Evolutionary conservation across 2,113 vertebrate genomes (phyloP).

Genomic region (Terrapene triunguis): DNA sequence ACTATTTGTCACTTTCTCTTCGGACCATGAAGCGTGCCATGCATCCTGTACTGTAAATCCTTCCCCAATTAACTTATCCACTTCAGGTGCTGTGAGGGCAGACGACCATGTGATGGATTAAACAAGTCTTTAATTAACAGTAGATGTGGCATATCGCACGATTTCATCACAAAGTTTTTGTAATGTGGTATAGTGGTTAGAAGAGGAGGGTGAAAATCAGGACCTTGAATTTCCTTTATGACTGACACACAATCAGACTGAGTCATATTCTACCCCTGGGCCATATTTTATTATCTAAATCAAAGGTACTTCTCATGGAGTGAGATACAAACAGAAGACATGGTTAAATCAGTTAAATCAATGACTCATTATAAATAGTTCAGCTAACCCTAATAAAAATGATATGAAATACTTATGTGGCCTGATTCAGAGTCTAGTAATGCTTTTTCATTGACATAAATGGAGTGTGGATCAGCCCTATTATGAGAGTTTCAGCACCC

Average conservation of each 20-base stretch:
- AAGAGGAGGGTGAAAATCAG: not conserved
- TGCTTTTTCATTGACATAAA: not conserved
- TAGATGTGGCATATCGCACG: not conserved
- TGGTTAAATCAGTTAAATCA: not conserved
- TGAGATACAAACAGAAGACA: not conserved
- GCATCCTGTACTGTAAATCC: too few species aligned
- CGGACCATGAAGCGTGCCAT: too few species aligned
- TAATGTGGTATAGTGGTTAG: not conserved
- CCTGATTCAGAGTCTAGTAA: not conserved
- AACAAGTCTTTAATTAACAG: not conserved
- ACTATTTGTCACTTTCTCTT: too few species aligned
- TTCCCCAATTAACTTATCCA: too few species aligned
- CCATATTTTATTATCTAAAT: not conserved
- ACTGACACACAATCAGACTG: not conserved
- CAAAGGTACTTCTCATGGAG: not conserved
- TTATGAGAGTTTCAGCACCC: not conserved
- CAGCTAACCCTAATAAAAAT: not conserved
- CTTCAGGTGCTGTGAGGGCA: too few species aligned
- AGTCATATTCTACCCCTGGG: fast-evolving
- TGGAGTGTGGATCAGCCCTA: not conserved
- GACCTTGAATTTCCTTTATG: not conserved
- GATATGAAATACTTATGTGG: fast-evolving
- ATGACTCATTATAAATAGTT: not conserved
- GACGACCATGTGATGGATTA: too few species aligned
- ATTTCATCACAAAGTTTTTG: too few species aligned